A percentile compares a stretch with the other conserved stretches of the same genome.
Evolutionary conservation across 2,113 vertebrate species (phyloP).

Genomic region (Chloebia gouldiae): DNA sequence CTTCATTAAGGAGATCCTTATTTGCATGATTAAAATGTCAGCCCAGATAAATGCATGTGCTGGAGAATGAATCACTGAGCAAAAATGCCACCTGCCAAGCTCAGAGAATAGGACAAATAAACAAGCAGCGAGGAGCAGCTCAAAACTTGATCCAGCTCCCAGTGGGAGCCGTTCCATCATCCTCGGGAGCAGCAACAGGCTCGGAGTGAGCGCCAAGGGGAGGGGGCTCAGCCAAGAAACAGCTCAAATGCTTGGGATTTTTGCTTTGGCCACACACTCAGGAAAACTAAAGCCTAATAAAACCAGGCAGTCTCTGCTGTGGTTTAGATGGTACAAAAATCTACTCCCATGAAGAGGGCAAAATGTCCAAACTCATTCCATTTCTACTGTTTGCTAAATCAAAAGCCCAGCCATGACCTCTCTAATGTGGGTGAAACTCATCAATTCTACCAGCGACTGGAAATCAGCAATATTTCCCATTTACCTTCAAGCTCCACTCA

Average conservation of each 20-base stretch:
- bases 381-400: neutral
- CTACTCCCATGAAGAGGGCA: neutral
- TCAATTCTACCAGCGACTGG: neutral
- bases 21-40: conserved; percentile 75
- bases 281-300: neutral
- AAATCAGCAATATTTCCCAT: neutral
- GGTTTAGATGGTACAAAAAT: neutral
- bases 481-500: neutral
- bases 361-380: neutral
- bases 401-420: neutral
- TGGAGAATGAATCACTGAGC: conserved; percentile 29
- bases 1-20: conserved; percentile 67
- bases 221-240: neutral
- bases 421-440: neutral
- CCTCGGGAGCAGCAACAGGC: neutral
- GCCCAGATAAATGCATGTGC: conserved; percentile 44
- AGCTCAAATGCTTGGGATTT: neutral
- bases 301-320: neutral
- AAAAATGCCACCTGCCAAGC: conserved; percentile 70
- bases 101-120: conserved; percentile 49
- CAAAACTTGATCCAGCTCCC: conserved; percentile 52
- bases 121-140: neutral
- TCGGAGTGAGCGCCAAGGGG: neutral
- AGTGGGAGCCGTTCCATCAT: conserved; percentile 50
- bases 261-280: neutral